Percentiles rank a stretch among this genome's conserved stretches.
Conservation (phyloP, 2,888 invertebrate genomes). For the Drosophila ezoana region DNA sequence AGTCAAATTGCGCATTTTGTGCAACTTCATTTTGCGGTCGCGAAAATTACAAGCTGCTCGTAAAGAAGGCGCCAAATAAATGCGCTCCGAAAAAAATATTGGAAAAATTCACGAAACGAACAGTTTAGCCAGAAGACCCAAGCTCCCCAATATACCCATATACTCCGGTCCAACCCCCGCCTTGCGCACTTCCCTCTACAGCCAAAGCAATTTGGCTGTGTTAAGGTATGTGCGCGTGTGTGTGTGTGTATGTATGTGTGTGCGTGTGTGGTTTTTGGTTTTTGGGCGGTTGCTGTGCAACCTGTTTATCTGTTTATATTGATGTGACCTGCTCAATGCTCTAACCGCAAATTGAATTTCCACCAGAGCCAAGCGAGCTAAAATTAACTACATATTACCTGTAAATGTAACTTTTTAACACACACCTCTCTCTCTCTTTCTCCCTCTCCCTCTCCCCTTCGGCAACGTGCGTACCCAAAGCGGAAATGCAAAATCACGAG, state of each 20-base stretch:
- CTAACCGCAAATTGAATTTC: conserved; percentile 70
- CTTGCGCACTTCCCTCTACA: no score
- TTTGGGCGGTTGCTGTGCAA: conserved; percentile 41
- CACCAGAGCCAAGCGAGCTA: conserved; percentile 44
- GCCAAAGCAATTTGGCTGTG: not conserved
- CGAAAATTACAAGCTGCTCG: conserved; percentile 63
- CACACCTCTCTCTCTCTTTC: not conserved
- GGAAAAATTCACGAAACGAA: conserved; percentile 40
- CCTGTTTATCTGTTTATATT: conserved; percentile 42
- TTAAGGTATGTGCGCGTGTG: conserved; percentile 20
- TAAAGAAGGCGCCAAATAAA: conserved; percentile 50
- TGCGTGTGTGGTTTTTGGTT: conserved; percentile 44
- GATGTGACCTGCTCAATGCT: conserved; percentile 30
- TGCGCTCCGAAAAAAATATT: conserved; percentile 47
- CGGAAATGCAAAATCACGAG: conserved; percentile 84
- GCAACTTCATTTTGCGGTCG: conserved; percentile 65
- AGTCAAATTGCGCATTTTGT: conserved; percentile 62
- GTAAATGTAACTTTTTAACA: conserved; percentile 48
- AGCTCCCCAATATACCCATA: not conserved
- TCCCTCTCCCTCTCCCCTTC: not conserved
- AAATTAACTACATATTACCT: conserved; percentile 61
- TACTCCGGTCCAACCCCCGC: not conserved
- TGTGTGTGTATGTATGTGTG: conserved; percentile 23
- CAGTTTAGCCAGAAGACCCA: conserved; percentile 1
- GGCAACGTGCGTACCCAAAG: conserved; percentile 16